Base-by-base conservation (phyloP, 2,888 invertebrate species). In the Omphaloscelis lunosa region DNA sequence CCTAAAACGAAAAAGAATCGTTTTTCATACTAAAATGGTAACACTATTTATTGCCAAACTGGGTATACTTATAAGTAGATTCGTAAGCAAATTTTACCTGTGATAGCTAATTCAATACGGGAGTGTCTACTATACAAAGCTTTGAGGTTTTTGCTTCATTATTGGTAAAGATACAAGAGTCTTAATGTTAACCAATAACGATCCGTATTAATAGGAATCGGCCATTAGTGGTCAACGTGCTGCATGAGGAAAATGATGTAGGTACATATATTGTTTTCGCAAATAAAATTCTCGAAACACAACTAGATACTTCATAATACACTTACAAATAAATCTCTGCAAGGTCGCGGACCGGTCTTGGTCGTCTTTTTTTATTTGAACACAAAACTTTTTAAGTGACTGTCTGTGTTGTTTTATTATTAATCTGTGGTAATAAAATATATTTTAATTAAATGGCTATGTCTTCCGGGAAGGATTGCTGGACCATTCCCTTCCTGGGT, bases 301-400 rank as follows among this genome's bases (percentile, higher is more conserved):
- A 17, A 20, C 4, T 23, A 29, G 5, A 45, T n/a, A n/a, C 45
- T 45, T 45, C 15, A 45, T 45, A 51, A 63, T 53, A 77, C 17
- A 29, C 12, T 56, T 65, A 7, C 78, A 78, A 58, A 76, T 58
- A 58, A 48, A 58, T 48, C 68, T 48, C 15, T 15, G 0, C 76
- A 76, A 76, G 76, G 76, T 79, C 69, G 7, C 29, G 2, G 29
- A 79, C 69, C 79, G 69, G 79, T 39, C 39, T 58, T 15, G 69
- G 0, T 15, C 29, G n/a, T 67, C 29, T 48, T 68, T 48, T 56
- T 53, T 77, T n/a, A n/a, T 58, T 39, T 17, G 8, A 17, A 0
- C 12, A 34, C 20, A 27, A 5, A 58, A 23, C 11, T 41, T 76
- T 62, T 20, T 15, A 51, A n/a, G 41, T 41, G 75, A 15, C 29